A percentile compares a stretch with the other conserved stretches of the same genome.
Conservation (phyloP, 1,140 invertebrate species). For the Metaphire vulgaris region DNA sequence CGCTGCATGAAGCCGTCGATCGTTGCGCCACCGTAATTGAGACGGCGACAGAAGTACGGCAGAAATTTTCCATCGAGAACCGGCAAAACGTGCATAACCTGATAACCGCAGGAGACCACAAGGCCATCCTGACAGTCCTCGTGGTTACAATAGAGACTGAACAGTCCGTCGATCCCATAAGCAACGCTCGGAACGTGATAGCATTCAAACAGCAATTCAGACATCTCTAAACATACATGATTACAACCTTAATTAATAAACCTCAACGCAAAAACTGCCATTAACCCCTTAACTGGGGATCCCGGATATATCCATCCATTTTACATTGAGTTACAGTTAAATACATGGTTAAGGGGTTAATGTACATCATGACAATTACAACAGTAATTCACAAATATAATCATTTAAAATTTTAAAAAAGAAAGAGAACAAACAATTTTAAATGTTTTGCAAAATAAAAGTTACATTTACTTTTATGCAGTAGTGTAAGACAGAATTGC, state of each 20-base stretch:
- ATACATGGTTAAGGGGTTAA: no score
- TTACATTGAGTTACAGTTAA: no score
- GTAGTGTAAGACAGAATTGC: no score
- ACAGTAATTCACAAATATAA: background rate
- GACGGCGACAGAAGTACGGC: constrained; percentile 64
- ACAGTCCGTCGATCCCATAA: constrained; percentile 80
- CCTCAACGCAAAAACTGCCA: no score
- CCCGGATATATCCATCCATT: no score
- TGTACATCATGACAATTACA: background rate
- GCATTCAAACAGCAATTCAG: constrained; percentile 87
- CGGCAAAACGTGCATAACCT: constrained; percentile 80
- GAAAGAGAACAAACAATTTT: background rate
- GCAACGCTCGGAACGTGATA: constrained; percentile 76
- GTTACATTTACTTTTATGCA: no score
- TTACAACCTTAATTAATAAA: no score
- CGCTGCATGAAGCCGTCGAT: constrained; percentile 78
- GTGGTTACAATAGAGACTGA: constrained; percentile 68
- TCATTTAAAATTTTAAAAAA: background rate
- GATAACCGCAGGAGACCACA: constrained; percentile 77
- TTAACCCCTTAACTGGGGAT: no score
- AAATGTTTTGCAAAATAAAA: background rate
- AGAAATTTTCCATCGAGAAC: constrained; percentile 66
- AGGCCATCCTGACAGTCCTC: constrained; percentile 58
- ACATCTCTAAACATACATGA: constrained; percentile 74
- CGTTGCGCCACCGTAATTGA: constrained; percentile 80